Base-by-base conservation (phyloP, 2,797 vertebrate species). In the Peromyscus melanophrys region DNA sequence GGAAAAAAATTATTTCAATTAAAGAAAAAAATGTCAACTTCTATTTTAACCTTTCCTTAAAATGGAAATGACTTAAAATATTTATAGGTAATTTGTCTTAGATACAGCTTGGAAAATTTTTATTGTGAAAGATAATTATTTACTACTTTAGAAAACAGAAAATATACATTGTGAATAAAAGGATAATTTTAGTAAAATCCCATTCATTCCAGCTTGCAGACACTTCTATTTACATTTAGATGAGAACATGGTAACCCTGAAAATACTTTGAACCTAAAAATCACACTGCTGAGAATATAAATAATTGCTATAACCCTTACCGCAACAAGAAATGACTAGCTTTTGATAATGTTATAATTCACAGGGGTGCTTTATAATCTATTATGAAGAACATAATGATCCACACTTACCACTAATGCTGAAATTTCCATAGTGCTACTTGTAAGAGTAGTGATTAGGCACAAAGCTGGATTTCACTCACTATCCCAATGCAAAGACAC, bases 211-310 rank as follows among this genome's bases (percentile, higher is more conserved):
- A 97, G 87, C 97, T 90, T 96, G 78, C 96, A 82, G 78, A 97
- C 89, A 97, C 97, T 98, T 98, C 67, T 82, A 97, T 95, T 98
- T 98, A 37, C 27, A 96, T 96, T 98, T 49, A 65, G 37, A 17
- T 90, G 17, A 76, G 82, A 94, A 43, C 11, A 34, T 90, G 96
- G 19, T 85, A 37, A 95, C 6, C n/a, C 19, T 93, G 46, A 89
- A 59, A 73, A 92, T 4, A 61, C 86, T 65, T 69, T 73, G 23
- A 92, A 81, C 11, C 77, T 95, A 37, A 95, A 97, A 97, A 96
- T 80, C 0, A 0, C 34, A 76, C 16, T 78, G 46, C 82, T 92
- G 96, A 86, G 69, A 95, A 97, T 6, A 1, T 31, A 95, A 91
- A 96, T 97, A 95, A 96, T 95, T 97, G 71, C 75, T 57, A 2